phyloP scores from a whole-genome alignment of 2,888 invertebrate species.

The Himalopsyche tibetana region DNA sequence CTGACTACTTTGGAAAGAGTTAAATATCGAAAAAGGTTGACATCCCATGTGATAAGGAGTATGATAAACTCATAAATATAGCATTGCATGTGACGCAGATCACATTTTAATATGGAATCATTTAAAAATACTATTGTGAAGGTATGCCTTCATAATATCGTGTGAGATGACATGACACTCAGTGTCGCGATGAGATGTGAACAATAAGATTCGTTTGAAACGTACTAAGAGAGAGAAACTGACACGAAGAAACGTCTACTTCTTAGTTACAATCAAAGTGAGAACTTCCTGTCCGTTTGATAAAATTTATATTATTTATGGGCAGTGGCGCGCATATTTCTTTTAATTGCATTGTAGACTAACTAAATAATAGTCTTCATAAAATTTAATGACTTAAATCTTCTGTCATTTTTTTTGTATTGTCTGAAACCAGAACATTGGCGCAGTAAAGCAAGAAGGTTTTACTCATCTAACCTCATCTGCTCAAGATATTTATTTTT shows the following conservation, averaged over 20 bases:
- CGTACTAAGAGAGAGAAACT: background rate
- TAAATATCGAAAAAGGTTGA: too few relatives aligned
- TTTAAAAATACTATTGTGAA: background rate
- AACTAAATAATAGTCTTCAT: too few relatives aligned
- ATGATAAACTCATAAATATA: background rate
- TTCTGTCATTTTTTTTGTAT: too few relatives aligned
- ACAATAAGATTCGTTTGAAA: conserved; percentile 8
- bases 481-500: too few relatives aligned
- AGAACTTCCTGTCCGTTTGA: background rate
- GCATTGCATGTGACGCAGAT: background rate
- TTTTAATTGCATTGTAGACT: background rate
- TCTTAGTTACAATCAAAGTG: background rate
- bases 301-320: background rate
- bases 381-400: too few relatives aligned
- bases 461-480: too few relatives aligned
- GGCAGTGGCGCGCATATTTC: background rate
- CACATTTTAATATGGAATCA: background rate
- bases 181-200: conserved; percentile 15
- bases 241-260: conserved; percentile 6
- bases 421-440: too few relatives aligned
- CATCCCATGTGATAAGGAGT: too few relatives aligned
- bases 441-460: too few relatives aligned
- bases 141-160: background rate
- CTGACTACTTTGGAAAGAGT: too few relatives aligned
- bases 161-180: background rate